Evolutionary conservation across 2,888 invertebrate genomes (phyloP), one percentile per base, ranked within the genome.

Genomic region (Parascotia fuliginaria): DNA sequence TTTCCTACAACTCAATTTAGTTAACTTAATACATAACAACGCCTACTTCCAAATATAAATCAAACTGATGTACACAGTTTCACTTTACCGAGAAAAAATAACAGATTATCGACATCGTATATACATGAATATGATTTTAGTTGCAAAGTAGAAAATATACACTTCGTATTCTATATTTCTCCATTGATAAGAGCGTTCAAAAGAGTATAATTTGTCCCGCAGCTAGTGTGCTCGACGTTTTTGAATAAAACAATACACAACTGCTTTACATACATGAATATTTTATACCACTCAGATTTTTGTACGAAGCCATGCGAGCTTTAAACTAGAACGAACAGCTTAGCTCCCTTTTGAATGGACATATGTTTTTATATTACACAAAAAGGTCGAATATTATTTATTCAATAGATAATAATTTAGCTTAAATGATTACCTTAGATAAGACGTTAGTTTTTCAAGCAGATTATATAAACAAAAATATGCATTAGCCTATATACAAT

Each of bases 81-180:
- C 19, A 2, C 7, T 24, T 24, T 24, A 24, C 7, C 3, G 3
- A 24, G 4, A 12, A 72, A 66, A 76, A 76, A 78, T 80, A 67
- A 80, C 70, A 63, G 74, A 73, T 71, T 71, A 70, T 70, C 66
- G 74, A 77, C 70, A 73, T 70, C 76, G 79, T 83, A 82, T 77
- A 77, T 74, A 78, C 78, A 78, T 81, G 81, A 85, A 84, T 85
- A 84, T 82, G 72, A 74, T 63, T 65, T 56, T 67, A 55, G 70
- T 68, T 69, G 68, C 72, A 65, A 75, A 61, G 34, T 14, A n/a
- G n/a, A n/a, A 22, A n/a, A 57, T 56, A 57, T 52, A 65, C 77
- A 72, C 47, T 48, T 34, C 36, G 14, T 51, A 54, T 52, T 39
- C 32, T 2, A 51, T 31, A 12, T 16, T 28, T 16, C 9, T 24